A percentile compares a stretch with the other conserved stretches of the same genome.
Conservation (phyloP, 2,113 vertebrate species). For the Tricholaema leucomelas region DNA sequence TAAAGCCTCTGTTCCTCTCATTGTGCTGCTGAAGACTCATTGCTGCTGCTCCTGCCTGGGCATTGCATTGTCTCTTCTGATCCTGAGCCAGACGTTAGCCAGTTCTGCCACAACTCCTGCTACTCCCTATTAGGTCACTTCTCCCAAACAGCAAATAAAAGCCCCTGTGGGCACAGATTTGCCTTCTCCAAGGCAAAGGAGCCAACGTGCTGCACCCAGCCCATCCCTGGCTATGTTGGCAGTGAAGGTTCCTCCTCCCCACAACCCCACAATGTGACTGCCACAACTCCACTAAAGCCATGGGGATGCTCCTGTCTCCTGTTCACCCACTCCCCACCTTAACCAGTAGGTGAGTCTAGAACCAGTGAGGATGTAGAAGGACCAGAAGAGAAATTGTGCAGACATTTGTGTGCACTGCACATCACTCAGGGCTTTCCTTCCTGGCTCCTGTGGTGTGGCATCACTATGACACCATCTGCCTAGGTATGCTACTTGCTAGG, state of each 20-base stretch:
- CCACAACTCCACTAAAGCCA: neutral
- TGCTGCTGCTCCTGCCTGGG: fast-evolving
- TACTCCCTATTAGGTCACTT: neutral
- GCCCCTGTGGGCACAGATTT: neutral
- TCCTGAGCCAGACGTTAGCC: neutral
- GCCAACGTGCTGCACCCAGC: neutral
- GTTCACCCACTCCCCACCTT: neutral
- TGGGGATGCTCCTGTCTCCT: neutral
- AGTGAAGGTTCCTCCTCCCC: neutral
- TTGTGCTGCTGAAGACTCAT: neutral
- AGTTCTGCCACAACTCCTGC: neutral
- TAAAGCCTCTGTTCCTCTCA: neutral
- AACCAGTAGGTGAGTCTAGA: neutral
- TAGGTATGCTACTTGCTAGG: neutral
- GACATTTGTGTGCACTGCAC: neutral
- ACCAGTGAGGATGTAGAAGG: neutral
- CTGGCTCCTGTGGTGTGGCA: neutral
- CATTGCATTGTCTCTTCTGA: neutral
- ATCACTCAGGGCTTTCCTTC: neutral
- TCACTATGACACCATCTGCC: neutral
- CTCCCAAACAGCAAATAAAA: neutral
- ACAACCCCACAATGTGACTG: neutral
- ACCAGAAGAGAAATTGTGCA: neutral
- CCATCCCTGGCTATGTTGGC: neutral
- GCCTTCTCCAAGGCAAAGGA: neutral